Percentiles rank a stretch among this genome's conserved stretches.
These are phyloP conservation scores for Eubasilissa splendida DNA, from an alignment of 2,888 invertebrate species.

Conservation along the genomic window DNA sequence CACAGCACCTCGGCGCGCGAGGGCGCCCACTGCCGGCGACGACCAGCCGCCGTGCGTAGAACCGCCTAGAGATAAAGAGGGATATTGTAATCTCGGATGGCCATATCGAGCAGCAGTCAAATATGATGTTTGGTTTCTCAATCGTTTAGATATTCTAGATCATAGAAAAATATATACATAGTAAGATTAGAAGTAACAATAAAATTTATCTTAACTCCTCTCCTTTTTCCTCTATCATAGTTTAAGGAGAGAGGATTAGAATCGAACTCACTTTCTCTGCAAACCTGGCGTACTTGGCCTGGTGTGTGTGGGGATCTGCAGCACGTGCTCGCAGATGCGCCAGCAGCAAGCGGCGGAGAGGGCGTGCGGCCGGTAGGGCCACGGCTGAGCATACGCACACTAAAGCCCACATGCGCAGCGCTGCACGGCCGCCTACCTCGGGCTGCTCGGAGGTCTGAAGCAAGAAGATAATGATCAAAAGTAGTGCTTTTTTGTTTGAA, in stretches of 20 bases:
- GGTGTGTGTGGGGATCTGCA: slow-evolving; percentile 78
- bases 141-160: too few relatives aligned
- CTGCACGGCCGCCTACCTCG: slow-evolving; percentile 89
- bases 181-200: too few relatives aligned
- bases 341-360: slow-evolving; percentile 88
- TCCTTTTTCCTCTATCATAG: too few relatives aligned
- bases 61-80: slow-evolving; percentile 64
- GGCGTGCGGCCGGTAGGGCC: slow-evolving; percentile 89
- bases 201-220: too few relatives aligned
- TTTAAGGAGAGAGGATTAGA: not conserved
- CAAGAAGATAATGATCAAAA: not conserved
- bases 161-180: too few relatives aligned
- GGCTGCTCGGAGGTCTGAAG: slow-evolving; percentile 89
- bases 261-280: slow-evolving; percentile 81
- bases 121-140: too few relatives aligned
- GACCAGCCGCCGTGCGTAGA: slow-evolving; percentile 70
- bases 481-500: too few relatives aligned
- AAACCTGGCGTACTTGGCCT: slow-evolving; percentile 94
- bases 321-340: slow-evolving; percentile 92
- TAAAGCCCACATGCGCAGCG: slow-evolving; percentile 93
- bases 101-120: too few relatives aligned
- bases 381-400: slow-evolving; percentile 76
- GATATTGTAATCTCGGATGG: too few relatives aligned
- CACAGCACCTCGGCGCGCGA: slow-evolving; percentile 94
- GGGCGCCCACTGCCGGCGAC: slow-evolving; percentile 91